These are phyloP conservation scores for Macroglossus sobrinus DNA, from an alignment of 2,113 vertebrate genomes.

Conservation along the genomic window DNA sequence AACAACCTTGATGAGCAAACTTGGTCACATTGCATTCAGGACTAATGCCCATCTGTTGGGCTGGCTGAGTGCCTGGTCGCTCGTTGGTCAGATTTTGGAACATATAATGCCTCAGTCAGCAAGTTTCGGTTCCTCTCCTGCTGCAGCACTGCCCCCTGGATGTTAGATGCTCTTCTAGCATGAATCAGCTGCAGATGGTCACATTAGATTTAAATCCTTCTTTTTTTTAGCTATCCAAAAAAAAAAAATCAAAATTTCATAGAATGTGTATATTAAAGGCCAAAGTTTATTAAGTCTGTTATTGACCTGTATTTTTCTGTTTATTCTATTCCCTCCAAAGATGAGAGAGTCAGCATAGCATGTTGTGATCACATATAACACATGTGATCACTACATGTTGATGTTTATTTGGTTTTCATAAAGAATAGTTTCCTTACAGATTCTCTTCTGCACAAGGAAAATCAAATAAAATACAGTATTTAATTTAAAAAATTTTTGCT, in stretches of 20 bases:
- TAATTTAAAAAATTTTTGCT: not conserved
- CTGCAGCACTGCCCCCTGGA: conserved; percentile 69
- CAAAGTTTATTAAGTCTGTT: not conserved
- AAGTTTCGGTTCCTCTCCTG: not conserved
- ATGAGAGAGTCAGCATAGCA: not conserved
- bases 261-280: not conserved
- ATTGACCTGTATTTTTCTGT: not conserved
- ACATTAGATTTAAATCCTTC: not conserved
- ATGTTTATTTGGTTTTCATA: conserved; percentile 9
- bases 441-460: not conserved
- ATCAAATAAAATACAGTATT: not conserved
- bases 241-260: not conserved
- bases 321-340: not conserved
- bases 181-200: no score
- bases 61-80: conserved; percentile 70
- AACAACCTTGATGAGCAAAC: conserved; percentile 67
- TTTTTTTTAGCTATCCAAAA: not conserved
- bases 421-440: not conserved
- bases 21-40: conserved; percentile 61
- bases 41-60: conserved; percentile 72
- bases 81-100: conserved; percentile 20
- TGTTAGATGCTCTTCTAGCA: not conserved
- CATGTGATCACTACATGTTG: not conserved
- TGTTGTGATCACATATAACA: not conserved
- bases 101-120: not conserved